A percentile compares a stretch with the other conserved stretches of the same genome.
Evolutionary conservation across 1,140 invertebrate genomes (phyloP).

Genomic region (Zophobas atratus): DNA sequence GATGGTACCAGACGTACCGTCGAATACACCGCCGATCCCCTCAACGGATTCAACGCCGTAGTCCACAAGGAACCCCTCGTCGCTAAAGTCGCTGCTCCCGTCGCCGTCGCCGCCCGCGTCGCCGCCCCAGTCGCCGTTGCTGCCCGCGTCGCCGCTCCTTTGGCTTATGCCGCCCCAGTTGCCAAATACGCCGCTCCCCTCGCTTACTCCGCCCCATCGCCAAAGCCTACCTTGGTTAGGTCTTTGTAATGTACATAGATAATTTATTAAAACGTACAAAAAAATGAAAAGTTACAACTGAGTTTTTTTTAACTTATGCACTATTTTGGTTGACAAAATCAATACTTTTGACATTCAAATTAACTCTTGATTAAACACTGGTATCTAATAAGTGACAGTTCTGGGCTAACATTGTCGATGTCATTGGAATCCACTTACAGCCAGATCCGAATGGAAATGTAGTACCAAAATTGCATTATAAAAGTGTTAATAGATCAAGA

Average conservation of each 20-base stretch:
- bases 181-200: slow-evolving; percentile 50
- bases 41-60: slow-evolving; percentile 71
- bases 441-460: no score
- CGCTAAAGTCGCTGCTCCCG: slow-evolving; percentile 11
- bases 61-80: slow-evolving; percentile 60
- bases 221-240: slow-evolving; percentile 13
- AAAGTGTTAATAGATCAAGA: no score
- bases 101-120: slow-evolving; percentile 42
- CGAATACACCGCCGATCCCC: slow-evolving; percentile 76
- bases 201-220: slow-evolving; percentile 52
- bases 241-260: slow-evolving; percentile 10
- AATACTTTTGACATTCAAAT: no score
- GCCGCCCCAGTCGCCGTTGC: slow-evolving; percentile 6
- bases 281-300: neutral
- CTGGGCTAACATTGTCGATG: no score
- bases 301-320: neutral
- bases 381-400: no score
- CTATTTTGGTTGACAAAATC: neutral
- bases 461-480: no score
- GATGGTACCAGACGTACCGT: slow-evolving; percentile 78
- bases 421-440: no score
- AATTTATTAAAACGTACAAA: slow-evolving; percentile 30
- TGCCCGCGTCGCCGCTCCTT: slow-evolving; percentile 23
- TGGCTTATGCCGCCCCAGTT: neutral
- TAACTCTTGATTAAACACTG: no score